Percentiles rank a stretch among this genome's conserved stretches.
phyloP scores from a whole-genome alignment of 2,888 invertebrate genomes.

The Cephonodes hylas region DNA sequence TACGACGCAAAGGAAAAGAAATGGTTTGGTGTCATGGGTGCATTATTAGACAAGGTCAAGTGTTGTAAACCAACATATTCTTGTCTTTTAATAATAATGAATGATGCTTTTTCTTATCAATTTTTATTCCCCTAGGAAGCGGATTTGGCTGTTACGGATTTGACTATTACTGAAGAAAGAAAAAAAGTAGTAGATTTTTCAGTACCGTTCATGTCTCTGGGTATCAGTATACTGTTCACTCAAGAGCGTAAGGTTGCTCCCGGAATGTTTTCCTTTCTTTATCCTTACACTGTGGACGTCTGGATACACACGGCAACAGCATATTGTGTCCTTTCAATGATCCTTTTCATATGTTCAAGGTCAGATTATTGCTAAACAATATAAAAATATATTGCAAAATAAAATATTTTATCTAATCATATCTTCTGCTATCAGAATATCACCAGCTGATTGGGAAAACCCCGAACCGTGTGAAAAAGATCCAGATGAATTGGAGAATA shows the following conservation, averaged over 20 bases:
- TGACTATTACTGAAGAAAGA: constrained; percentile 96
- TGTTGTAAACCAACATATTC: background rate
- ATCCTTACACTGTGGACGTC: constrained; percentile 91
- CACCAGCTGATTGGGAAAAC: constrained; percentile 96
- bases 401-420: background rate
- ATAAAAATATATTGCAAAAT: background rate
- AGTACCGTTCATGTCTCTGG: constrained; percentile 97
- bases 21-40: constrained; percentile 66
- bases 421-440: constrained; percentile 82
- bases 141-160: constrained; percentile 79
- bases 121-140: constrained; percentile 50
- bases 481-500: constrained; percentile 93
- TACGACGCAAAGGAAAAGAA: constrained; percentile 52
- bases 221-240: constrained; percentile 93
- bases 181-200: constrained; percentile 95
- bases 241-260: constrained; percentile 89
- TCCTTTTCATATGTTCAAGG: constrained; percentile 91
- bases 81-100: too few relatives aligned
- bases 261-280: constrained; percentile 91
- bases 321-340: constrained; percentile 89
- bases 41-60: constrained; percentile 62
- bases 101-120: too few relatives aligned
- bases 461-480: constrained; percentile 94
- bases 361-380: constrained; percentile 39
- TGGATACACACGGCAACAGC: constrained; percentile 94